phyloP scores from a whole-genome alignment of 2,888 invertebrate species.

The Philereme transversata region DNA sequence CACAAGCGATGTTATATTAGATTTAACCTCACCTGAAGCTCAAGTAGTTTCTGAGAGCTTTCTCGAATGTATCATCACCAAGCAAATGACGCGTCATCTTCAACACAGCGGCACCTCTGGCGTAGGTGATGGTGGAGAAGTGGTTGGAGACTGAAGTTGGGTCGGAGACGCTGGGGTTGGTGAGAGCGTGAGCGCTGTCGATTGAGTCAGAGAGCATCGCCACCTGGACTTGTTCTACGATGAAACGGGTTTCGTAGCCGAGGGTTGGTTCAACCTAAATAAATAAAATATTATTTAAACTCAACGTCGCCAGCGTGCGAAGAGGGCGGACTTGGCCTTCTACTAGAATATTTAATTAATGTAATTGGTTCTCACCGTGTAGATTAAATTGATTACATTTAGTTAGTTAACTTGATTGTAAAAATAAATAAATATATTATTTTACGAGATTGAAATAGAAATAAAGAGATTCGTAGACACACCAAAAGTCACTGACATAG shows the following conservation, averaged over 20 bases:
- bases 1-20: no score
- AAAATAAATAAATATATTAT: no score
- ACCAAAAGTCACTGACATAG: no score
- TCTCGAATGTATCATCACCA: slow-evolving; percentile 76
- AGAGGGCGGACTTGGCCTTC: no score
- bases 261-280: slow-evolving; percentile 63
- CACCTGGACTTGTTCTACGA: slow-evolving; percentile 87
- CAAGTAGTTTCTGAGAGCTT: slow-evolving; percentile 83
- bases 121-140: slow-evolving; percentile 88
- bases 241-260: slow-evolving; percentile 79
- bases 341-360: no score
- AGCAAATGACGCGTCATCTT: slow-evolving; percentile 88
- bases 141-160: slow-evolving; percentile 83
- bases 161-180: slow-evolving; percentile 77
- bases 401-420: no score
- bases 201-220: slow-evolving; percentile 85
- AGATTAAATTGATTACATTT: no score
- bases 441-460: no score
- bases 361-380: no score
- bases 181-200: slow-evolving; percentile 83
- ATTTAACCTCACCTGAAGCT: slow-evolving; percentile 60
- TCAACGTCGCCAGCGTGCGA: no score
- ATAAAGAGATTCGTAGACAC: no score
- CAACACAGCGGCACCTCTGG: slow-evolving; percentile 85
- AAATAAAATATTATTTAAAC: slow-evolving; percentile 1